Evolutionary conservation across 1,140 invertebrate species (phyloP).

Genomic region (Brachionus rubens): DNA sequence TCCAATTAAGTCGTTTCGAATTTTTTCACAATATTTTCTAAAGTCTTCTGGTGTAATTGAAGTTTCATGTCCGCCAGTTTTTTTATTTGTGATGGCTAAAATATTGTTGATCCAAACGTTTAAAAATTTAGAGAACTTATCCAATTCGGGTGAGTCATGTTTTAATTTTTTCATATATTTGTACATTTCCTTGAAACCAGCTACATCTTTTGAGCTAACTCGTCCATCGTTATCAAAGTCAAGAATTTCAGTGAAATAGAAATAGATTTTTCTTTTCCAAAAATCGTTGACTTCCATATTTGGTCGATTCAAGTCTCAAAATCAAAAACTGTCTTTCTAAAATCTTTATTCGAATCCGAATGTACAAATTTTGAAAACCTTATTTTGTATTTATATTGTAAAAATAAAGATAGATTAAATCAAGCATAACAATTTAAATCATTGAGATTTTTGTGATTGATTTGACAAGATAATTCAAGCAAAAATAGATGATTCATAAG

Average conservation of each 20-base stretch:
- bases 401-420: too few species aligned
- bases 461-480: too few species aligned
- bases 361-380: too few species aligned
- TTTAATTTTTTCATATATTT: constrained; percentile 34
- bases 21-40: constrained; percentile 43
- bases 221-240: constrained; percentile 39
- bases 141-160: constrained; percentile 36
- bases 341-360: neutral
- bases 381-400: too few species aligned
- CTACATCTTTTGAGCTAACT: constrained; percentile 1
- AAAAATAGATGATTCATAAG: too few species aligned
- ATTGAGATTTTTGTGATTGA: too few species aligned
- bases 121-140: constrained; percentile 32
- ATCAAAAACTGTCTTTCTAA: neutral
- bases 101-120: constrained; percentile 33
- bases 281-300: constrained; percentile 44
- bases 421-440: too few species aligned
- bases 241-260: constrained; percentile 43
- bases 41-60: constrained; percentile 29
- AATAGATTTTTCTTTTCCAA: constrained; percentile 37
- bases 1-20: neutral
- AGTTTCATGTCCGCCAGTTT: neutral
- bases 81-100: constrained; percentile 19
- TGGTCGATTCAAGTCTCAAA: neutral
- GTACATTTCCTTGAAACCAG: constrained; percentile 38